Evolutionary conservation across 1,140 invertebrate species (phyloP).

Genomic region (Drosophila pruinosa): DNA sequence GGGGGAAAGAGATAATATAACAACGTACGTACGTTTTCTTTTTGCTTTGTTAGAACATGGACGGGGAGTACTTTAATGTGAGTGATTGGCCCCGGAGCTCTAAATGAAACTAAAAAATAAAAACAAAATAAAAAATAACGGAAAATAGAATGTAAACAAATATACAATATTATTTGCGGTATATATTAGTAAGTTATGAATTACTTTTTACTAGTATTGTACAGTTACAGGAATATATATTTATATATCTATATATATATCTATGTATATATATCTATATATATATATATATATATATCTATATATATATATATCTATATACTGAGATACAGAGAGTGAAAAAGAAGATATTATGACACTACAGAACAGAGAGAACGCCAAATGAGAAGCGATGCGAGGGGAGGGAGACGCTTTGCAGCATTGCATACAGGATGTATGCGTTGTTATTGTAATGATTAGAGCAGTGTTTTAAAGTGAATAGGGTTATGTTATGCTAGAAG

Average conservation of each 20-base stretch:
- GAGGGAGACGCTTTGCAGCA: slow-evolving; percentile 9
- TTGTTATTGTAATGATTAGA: slow-evolving; percentile 7
- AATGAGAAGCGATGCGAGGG: slow-evolving; percentile 30
- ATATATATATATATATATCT: slow-evolving; percentile 19
- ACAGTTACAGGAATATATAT: slow-evolving; percentile 54
- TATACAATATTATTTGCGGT: slow-evolving; percentile 40
- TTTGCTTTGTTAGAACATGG: slow-evolving; percentile 20
- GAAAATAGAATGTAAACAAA: slow-evolving; percentile 45
- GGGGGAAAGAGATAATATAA: slow-evolving; percentile 13
- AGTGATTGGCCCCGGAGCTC: slow-evolving; percentile 30
- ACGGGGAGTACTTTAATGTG: slow-evolving; percentile 14
- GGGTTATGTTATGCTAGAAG: slow-evolving; percentile 21
- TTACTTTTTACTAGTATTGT: slow-evolving; percentile 31
- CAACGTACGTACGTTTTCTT: slow-evolving; percentile 24
- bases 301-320: slow-evolving; percentile 8
- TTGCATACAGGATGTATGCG: slow-evolving; percentile 1
- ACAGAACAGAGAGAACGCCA: slow-evolving; percentile 29
- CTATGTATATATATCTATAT: slow-evolving; percentile 32
- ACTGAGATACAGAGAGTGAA: slow-evolving; percentile 5
- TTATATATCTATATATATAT: slow-evolving; percentile 6
- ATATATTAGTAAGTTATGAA: slow-evolving; percentile 35
- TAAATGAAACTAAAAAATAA: slow-evolving; percentile 59
- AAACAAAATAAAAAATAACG: slow-evolving; percentile 7
- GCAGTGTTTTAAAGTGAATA: slow-evolving; percentile 6
- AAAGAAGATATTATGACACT: slow-evolving; percentile 17